Base-by-base conservation (phyloP, 2,888 invertebrate species). In the Griposia aprilina region DNA sequence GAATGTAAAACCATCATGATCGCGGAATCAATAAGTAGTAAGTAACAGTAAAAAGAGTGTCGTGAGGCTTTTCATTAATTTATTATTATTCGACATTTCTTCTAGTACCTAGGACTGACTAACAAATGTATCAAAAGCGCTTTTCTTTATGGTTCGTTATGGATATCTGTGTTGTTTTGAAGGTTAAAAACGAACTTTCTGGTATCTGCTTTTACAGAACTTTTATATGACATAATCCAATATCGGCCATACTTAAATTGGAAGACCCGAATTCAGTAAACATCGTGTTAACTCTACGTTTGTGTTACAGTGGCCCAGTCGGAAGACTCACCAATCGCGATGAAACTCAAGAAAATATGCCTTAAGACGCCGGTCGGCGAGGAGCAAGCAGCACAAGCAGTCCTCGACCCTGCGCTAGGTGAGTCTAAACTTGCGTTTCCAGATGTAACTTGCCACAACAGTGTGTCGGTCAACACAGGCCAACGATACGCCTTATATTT, bases 271-370 rank as follows among this genome's bases (percentile, higher is more conserved):
- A 73, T 55, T 50, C 0, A 20, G 50, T 55, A 20, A 30, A 52
- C 45, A 81, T 48, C 1, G 4, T 73, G 26, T 67, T 62, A 76
- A 83, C 50, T 63, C 50, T 70, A 59, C 75, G 60, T 89, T 93
- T 91, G 81, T 93, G 88, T 97, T 97, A 74, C 97, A 98, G 97
- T 97, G 97, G 97, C 97, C 93, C 97, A 97, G 95, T 97, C 97
- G 90, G 97, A 97, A 96, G 97, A 97, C 94, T 97, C 98, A 93
- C 97, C 98, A 93, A 97, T 97, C 94, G 97, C 98, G 92, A 97
- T 97, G 96, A 98, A 98, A 97, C 97, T 97, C 96, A 98, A 98
- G 97, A 98, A 97, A 97, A 97, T 97, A 94, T 98, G 97, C 97
- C 97, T 97, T 95, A 97, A 97, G 95, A 97, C 97, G 96, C 97